Evolutionary conservation across 1,140 invertebrate species (phyloP).

Genomic region (Aphelinus certus): DNA sequence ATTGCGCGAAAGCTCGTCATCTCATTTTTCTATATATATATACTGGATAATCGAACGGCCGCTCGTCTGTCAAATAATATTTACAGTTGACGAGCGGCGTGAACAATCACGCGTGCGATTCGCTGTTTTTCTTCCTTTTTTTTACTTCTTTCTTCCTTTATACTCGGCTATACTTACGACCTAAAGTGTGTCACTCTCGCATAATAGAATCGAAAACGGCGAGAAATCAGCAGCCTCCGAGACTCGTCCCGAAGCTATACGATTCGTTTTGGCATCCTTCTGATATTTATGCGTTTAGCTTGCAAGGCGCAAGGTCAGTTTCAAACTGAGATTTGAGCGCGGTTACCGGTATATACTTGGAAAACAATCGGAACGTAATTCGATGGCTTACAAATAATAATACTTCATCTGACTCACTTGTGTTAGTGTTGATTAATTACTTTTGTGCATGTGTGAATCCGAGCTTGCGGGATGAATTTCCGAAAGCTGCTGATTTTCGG

Average conservation of each 20-base stretch:
- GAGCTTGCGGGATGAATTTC: background rate
- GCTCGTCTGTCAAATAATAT: slow-evolving; percentile 21
- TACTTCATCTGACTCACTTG: background rate
- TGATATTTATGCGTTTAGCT: no score
- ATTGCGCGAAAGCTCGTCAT: slow-evolving; percentile 15
- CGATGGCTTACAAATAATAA: background rate
- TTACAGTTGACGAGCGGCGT: slow-evolving; percentile 16
- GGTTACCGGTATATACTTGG: no score
- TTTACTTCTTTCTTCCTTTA: background rate
- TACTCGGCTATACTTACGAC: background rate
- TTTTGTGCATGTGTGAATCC: no score
- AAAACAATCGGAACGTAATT: no score
- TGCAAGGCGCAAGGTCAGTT: no score
- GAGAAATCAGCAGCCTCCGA: no score
- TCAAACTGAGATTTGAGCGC: background rate
- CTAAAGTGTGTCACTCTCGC: no score
- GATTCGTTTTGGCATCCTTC: no score
- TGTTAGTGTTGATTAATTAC: no score
- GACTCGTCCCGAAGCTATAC: no score
- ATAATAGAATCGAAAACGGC: no score
- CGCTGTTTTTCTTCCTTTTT: background rate
- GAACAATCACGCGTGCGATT: slow-evolving; percentile 1
- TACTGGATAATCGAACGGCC: slow-evolving; percentile 1
- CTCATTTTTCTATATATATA: slow-evolving; percentile 9
- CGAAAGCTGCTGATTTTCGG: slow-evolving; percentile 14